Evolutionary conservation across 2,797 vertebrate species (phyloP).

Genomic region (Taenioides sp.): DNA sequence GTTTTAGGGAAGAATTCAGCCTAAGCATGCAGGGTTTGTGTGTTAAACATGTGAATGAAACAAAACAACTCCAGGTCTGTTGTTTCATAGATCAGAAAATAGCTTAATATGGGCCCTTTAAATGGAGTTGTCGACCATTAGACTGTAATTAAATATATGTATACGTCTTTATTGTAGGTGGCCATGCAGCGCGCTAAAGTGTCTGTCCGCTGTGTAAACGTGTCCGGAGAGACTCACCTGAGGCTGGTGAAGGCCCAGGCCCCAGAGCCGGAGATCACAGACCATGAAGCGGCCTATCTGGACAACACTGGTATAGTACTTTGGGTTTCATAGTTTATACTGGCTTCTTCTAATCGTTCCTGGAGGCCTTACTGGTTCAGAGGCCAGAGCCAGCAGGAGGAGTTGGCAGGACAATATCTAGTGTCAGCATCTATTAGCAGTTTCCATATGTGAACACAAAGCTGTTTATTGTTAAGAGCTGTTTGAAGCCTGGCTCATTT

Average conservation of each 20-base stretch:
- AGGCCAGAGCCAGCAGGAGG: constrained; percentile 8
- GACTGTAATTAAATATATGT: background rate
- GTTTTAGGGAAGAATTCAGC: too few relatives aligned
- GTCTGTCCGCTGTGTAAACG: constrained; percentile 84
- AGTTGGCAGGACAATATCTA: constrained; percentile 18
- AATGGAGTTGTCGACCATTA: too few relatives aligned
- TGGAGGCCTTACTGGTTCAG: constrained; percentile 4
- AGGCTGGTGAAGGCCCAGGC: constrained; percentile 86
- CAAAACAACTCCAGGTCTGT: too few relatives aligned
- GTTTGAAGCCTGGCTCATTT: constrained; percentile 5
- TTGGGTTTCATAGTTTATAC: background rate
- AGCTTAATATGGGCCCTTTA: too few relatives aligned
- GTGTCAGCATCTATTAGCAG: constrained; percentile 23
- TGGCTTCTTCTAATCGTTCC: background rate
- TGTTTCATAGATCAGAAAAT: too few relatives aligned
- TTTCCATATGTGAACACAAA: constrained; percentile 29
- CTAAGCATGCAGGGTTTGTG: too few relatives aligned
- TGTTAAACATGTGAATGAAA: too few relatives aligned
- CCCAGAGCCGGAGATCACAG: constrained; percentile 82
- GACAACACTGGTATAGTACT: constrained; percentile 86
- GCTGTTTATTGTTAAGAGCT: background rate
- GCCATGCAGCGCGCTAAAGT: constrained; percentile 96
- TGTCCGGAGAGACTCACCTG: constrained; percentile 85
- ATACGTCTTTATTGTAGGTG: constrained; percentile 72
- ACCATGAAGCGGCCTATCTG: constrained; percentile 90